These are phyloP conservation scores for Peribatodes rhomboidaria DNA, from an alignment of 2,888 invertebrate species.

Conservation along the genomic window DNA sequence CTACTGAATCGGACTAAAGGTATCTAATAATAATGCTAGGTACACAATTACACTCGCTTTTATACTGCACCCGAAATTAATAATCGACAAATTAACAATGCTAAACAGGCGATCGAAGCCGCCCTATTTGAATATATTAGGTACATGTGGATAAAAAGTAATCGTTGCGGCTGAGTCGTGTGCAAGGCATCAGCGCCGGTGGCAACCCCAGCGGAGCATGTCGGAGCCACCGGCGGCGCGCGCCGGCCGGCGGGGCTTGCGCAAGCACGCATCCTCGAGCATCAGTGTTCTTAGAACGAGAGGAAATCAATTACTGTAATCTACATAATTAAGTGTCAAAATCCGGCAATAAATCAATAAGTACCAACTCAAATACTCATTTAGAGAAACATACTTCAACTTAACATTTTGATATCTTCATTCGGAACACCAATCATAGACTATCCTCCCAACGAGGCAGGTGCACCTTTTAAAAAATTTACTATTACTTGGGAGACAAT, in stretches of 20 bases:
- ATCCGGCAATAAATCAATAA: neutral
- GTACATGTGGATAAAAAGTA: slow-evolving; percentile 47
- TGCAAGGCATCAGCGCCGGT: slow-evolving; percentile 4
- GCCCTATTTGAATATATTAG: slow-evolving; percentile 83
- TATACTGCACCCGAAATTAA: slow-evolving; percentile 81
- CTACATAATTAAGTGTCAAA: neutral
- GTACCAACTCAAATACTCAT: too few species aligned
- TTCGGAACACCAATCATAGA: too few species aligned
- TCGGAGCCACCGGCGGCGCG: slow-evolving; percentile 47
- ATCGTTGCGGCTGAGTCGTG: slow-evolving; percentile 38
- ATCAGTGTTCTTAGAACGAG: slow-evolving; percentile 35
- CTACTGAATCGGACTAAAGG: slow-evolving; percentile 63
- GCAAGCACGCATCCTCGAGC: slow-evolving; percentile 44
- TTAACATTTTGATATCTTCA: too few species aligned
- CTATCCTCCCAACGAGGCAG: too few species aligned
- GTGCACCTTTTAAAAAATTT: too few species aligned
- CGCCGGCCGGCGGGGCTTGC: slow-evolving; percentile 27
- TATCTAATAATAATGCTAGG: slow-evolving; percentile 68
- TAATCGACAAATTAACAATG: slow-evolving; percentile 81
- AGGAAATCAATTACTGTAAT: slow-evolving; percentile 26
- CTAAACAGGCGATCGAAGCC: slow-evolving; percentile 69
- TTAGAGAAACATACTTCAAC: too few species aligned
- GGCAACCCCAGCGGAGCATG: slow-evolving; percentile 48
- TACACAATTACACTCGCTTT: slow-evolving; percentile 73
- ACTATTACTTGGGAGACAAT: too few species aligned